These are phyloP conservation scores for Mormyrops attenuatus DNA, from an alignment of 2,797 vertebrate species.

Conservation along the genomic window DNA sequence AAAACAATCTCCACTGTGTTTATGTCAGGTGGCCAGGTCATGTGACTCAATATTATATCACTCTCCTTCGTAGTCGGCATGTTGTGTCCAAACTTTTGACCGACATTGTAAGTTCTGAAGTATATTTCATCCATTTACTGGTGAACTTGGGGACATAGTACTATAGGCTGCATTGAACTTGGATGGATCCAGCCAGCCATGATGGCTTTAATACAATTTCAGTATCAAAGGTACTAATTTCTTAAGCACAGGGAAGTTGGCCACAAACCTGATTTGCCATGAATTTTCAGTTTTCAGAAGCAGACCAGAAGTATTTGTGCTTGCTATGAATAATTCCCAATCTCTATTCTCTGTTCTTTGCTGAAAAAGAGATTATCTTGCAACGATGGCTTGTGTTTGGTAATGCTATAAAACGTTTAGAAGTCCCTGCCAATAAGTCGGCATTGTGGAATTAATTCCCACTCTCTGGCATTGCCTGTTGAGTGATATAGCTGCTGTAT, in stretches of 20 bases:
- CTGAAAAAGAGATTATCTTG: background rate
- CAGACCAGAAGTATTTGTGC: background rate
- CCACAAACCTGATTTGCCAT: background rate
- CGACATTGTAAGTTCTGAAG: background rate
- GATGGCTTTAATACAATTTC: background rate
- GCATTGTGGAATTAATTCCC: background rate
- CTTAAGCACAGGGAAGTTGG: background rate
- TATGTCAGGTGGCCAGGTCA: background rate
- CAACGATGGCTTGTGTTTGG: background rate
- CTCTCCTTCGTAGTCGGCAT: background rate
- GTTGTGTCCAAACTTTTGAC: background rate
- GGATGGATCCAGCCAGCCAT: background rate
- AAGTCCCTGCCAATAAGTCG: background rate
- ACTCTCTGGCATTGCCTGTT: background rate
- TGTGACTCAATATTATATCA: background rate
- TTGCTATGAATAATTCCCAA: background rate
- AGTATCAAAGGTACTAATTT: background rate
- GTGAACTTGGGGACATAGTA: background rate
- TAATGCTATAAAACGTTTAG: background rate
- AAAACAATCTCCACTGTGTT: background rate
- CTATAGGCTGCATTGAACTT: background rate
- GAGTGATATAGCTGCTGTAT: background rate
- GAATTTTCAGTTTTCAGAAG: background rate
- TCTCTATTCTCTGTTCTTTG: background rate
- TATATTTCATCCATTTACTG: conserved; percentile 4